Evolutionary conservation across 2,888 invertebrate genomes (phyloP), one percentile per base, ranked within the genome.

Genomic region (Lobophora halterata): DNA sequence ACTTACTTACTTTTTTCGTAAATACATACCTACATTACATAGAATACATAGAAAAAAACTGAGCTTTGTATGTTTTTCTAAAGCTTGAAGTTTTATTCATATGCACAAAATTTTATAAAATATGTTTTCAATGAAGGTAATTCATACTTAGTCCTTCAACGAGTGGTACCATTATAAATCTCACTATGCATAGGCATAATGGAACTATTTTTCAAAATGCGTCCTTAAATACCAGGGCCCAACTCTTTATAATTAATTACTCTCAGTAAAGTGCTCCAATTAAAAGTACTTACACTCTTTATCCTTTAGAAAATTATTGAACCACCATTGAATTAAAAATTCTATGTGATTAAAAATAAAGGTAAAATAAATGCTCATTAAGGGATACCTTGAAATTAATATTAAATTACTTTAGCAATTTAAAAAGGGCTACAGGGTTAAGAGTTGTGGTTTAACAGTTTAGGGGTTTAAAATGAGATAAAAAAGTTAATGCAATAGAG

Each of bases 391-490:
- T 31, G 40, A 46, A 53, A 50, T 50, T 48, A 48, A 50, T 53
- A 50, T 48, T 48, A 33, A 40, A 53, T 53, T 53, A 46, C 50
- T 46, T 48, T 46, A 20, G 46, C 8, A 46, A 53, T 39, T 46
- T 48, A 42, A 44, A n/a, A 36, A 34, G 48, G 53, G 44, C 40
- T 38, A 38, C 38, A 42, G 37, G 44, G 42, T 44, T 44, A 39
- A 46, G 39, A 44, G 44, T 41, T 37, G 40, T 33, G 40, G 27
- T 39, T 31, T 30, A 37, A 28, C 17, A 30, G 27, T 35, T 34
- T 31, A 43, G 16, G 33, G 35, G 28, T 40, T 42, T 40, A 25
- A 36, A 46, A 41, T 31, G 41, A 37, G 33, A 41, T 33, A 36
- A 29, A 31, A 29, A 38, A 32, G 6, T 29, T 21, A 25, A 21